phyloP scores from a whole-genome alignment of 2,888 invertebrate species.

The Melieria crassipennis region DNA sequence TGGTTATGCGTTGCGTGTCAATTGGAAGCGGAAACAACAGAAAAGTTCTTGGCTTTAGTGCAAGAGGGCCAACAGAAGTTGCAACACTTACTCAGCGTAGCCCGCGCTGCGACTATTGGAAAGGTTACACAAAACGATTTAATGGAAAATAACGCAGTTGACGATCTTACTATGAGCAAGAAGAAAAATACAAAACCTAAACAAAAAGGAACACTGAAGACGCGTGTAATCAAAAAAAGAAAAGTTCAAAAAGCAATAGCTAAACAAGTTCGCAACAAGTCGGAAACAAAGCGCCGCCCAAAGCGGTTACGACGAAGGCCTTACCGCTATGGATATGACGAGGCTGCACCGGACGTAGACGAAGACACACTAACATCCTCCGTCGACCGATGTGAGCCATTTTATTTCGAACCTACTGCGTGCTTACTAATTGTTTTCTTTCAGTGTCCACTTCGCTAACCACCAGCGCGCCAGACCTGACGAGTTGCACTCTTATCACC shows the following conservation, averaged over 20 bases:
- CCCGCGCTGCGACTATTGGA: neutral
- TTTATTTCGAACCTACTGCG: neutral
- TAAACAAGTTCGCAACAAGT: too few species aligned
- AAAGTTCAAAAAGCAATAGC: neutral
- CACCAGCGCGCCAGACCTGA: slow-evolving; percentile 46
- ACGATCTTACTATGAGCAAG: neutral
- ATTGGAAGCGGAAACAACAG: slow-evolving; percentile 78
- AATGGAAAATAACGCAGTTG: neutral
- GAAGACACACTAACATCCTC: neutral
- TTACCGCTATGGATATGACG: slow-evolving; percentile 64
- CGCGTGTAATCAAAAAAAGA: slow-evolving; percentile 1
- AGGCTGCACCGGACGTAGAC: slow-evolving; percentile 15
- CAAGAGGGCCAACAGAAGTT: slow-evolving; percentile 72
- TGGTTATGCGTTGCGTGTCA: slow-evolving; percentile 82
- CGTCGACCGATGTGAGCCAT: neutral
- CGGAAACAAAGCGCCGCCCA: neutral
- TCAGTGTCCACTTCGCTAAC: neutral
- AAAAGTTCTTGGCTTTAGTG: slow-evolving; percentile 78
- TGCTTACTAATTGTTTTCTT: neutral
- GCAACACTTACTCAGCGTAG: slow-evolving; percentile 60
- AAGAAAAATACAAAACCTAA: slow-evolving; percentile 49
- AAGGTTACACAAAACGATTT: neutral
- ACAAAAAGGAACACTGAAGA: slow-evolving; percentile 40
- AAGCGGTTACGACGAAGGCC: slow-evolving; percentile 52
- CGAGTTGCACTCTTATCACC: slow-evolving; percentile 55